Percentiles rank a stretch among this genome's conserved stretches.
Evolutionary conservation across 2,888 invertebrate species (phyloP).

Genomic region (Xylocampa areola): DNA sequence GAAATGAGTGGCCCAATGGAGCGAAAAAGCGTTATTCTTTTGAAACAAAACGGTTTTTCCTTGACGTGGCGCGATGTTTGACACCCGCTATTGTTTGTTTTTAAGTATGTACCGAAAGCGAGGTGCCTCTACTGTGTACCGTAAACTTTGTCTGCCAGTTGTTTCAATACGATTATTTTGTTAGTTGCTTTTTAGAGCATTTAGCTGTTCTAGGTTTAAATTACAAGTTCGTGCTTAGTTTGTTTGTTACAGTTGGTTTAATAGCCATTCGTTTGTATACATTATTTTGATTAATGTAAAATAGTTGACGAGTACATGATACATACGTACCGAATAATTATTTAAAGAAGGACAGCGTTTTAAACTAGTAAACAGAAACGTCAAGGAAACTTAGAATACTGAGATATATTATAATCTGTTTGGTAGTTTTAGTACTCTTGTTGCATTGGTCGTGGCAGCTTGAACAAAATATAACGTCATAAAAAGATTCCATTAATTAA

Average conservation of each 20-base stretch:
- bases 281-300: neutral
- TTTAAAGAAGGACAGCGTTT: too few relatives aligned
- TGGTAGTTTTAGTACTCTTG: neutral
- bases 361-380: too few relatives aligned
- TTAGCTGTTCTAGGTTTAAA: conserved; percentile 4
- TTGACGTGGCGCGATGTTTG: conserved; percentile 64
- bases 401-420: conserved; percentile 1
- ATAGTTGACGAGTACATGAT: too few relatives aligned
- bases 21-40: conserved; percentile 76
- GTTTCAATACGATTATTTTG: conserved; percentile 19
- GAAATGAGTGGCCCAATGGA: conserved; percentile 76
- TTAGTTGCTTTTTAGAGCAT: conserved; percentile 3
- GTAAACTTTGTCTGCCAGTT: conserved; percentile 31
- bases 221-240: neutral
- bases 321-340: too few relatives aligned
- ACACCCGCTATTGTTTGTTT: conserved; percentile 66
- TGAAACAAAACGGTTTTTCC: conserved; percentile 74
- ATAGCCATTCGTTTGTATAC: neutral
- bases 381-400: conserved; percentile 2
- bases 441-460: neutral
- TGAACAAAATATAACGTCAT: conserved; percentile 1
- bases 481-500: conserved; percentile 41
- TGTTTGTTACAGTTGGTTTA: neutral
- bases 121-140: conserved; percentile 21
- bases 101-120: conserved; percentile 28